A percentile compares a stretch with the other conserved stretches of the same genome.
phyloP scores from a whole-genome alignment of 2,888 invertebrate genomes.

The Hirtodrosophila histrioides region DNA sequence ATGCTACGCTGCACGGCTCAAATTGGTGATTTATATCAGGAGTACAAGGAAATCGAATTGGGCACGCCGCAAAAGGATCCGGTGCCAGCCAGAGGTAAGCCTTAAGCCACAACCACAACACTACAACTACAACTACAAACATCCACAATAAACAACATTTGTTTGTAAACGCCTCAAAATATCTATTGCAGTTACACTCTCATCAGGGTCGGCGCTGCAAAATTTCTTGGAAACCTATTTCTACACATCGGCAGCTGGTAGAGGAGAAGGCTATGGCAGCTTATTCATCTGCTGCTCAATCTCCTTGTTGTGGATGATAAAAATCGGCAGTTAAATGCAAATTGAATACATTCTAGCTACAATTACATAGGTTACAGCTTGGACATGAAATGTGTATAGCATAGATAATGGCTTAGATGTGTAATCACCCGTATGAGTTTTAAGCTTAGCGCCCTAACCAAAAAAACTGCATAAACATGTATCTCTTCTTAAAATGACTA shows the following conservation, averaged over 20 bases:
- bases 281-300: conserved; percentile 34
- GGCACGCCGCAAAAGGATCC: conserved; percentile 89
- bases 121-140: conserved; percentile 22
- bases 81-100: conserved; percentile 91
- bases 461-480: conserved; percentile 10
- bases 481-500: conserved; percentile 13
- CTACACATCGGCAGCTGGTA: conserved; percentile 64
- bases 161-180: conserved; percentile 41
- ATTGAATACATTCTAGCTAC: conserved; percentile 40
- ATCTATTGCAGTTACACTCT: conserved; percentile 80
- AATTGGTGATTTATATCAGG: conserved; percentile 89
- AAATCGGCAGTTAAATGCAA: conserved; percentile 56
- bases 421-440: conserved; percentile 28
- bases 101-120: conserved; percentile 26
- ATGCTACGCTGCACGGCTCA: conserved; percentile 90
- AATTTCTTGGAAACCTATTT: conserved; percentile 82
- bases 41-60: conserved; percentile 89
- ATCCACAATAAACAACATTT: conserved; percentile 27
- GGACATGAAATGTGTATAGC: conserved; percentile 58
- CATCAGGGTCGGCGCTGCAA: conserved; percentile 80
- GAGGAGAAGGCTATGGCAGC: conserved; percentile 1
- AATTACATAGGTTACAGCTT: conserved; percentile 41
- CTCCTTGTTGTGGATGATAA: conserved; percentile 41
- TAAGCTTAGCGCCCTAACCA: conserved; percentile 36
- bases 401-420: conserved; percentile 47